Percentiles rank a stretch among this genome's conserved stretches.
These are phyloP conservation scores for Noctua janthina DNA, from an alignment of 2,888 invertebrate genomes.

Conservation along the genomic window DNA sequence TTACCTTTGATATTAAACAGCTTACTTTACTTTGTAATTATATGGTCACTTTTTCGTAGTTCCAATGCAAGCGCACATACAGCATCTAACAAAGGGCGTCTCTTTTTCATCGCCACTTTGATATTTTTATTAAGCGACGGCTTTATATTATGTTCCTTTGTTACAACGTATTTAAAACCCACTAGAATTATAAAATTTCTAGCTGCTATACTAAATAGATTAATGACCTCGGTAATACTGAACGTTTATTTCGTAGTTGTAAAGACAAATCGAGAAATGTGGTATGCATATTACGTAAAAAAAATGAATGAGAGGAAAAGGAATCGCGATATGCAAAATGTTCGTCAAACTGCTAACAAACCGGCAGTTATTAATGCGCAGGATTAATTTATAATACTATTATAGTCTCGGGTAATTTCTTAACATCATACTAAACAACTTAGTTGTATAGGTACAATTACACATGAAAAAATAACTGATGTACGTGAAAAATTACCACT, in stretches of 20 bases:
- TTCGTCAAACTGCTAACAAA: not conserved
- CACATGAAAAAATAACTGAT: too few species aligned
- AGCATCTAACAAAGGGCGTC: not conserved
- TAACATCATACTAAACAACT: too few species aligned
- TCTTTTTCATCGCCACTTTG: not conserved
- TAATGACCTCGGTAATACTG: not conserved
- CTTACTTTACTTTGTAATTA: not conserved
- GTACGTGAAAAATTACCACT: too few species aligned
- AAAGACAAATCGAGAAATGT: not conserved
- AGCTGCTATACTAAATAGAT: not conserved
- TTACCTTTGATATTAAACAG: not conserved
- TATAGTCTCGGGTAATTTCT: too few species aligned
- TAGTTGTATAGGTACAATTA: too few species aligned
- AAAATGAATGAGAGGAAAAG: not conserved
- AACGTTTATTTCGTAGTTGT: not conserved
- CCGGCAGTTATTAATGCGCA: not conserved
- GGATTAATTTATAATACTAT: not conserved
- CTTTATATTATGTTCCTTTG: not conserved
- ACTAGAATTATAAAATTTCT: not conserved
- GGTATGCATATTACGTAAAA: not conserved
- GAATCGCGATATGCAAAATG: not conserved
- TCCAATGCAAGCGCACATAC: not conserved
- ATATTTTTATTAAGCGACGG: not conserved
- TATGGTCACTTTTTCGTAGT: not conserved
- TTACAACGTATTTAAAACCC: not conserved